phyloP scores from a whole-genome alignment of 1,140 invertebrate genomes.

The Eubasilissa regina region DNA sequence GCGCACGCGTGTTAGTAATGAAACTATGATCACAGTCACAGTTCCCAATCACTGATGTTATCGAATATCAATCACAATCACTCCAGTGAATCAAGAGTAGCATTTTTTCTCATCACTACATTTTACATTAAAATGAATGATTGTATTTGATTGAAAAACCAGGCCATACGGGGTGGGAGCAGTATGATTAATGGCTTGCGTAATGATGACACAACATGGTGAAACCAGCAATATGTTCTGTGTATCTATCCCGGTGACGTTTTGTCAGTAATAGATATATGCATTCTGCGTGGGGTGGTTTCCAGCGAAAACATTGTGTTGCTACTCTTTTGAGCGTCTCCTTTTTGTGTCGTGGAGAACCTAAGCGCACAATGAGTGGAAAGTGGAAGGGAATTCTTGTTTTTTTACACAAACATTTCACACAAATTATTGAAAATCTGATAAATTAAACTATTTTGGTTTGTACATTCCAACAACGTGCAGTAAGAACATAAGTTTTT shows the following conservation, averaged over 20 bases:
- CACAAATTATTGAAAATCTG: no score
- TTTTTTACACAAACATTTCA: no score
- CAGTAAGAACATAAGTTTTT: no score
- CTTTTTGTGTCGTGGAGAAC: constrained; percentile 13
- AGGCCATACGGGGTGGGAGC: neutral
- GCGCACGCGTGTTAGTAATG: no score
- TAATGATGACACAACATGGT: constrained; percentile 55
- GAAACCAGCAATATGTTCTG: constrained; percentile 58
- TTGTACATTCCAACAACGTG: no score
- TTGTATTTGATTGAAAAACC: neutral
- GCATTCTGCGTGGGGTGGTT: constrained; percentile 34
- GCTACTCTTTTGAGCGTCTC: neutral
- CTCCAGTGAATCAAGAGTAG: no score
- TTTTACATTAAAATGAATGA: neutral
- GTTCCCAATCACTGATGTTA: no score
- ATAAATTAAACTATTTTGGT: no score
- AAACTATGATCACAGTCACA: no score
- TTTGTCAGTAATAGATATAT: constrained; percentile 55
- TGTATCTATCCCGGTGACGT: constrained; percentile 53
- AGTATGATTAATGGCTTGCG: constrained; percentile 55
- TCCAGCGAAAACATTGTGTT: constrained; percentile 36
- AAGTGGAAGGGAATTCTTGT: neutral
- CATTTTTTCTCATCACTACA: no score
- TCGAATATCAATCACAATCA: no score
- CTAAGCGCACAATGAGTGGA: neutral